Conservation (phyloP, 2,797 vertebrate genomes). For the Mus spretus region DNA sequence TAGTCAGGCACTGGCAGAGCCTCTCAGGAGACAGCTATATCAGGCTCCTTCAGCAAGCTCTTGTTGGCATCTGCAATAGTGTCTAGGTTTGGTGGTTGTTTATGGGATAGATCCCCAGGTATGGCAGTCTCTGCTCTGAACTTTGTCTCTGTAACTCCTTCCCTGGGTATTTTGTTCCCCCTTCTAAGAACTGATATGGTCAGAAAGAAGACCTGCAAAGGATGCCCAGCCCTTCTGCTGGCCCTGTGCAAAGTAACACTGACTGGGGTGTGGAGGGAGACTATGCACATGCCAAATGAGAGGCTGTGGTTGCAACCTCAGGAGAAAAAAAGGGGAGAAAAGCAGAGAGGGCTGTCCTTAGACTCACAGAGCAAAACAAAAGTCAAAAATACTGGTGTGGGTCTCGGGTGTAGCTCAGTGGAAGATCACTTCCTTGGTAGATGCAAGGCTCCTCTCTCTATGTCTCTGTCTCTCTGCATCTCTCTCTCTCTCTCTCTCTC, state of each 20-base stretch:
- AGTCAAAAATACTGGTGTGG: background rate
- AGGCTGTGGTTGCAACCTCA: background rate
- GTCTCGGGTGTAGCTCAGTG: background rate
- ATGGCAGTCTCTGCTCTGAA: no score
- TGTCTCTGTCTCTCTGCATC: no score
- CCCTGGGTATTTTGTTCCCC: no score
- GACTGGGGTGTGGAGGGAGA: background rate
- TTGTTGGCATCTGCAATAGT: no score
- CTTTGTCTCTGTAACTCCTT: no score
- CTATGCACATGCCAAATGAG: background rate
- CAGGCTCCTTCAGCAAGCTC: no score
- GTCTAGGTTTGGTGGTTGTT: no score
- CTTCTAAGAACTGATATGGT: background rate
- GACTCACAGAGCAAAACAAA: background rate
- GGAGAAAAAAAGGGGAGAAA: background rate
- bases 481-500: no score
- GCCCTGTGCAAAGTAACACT: background rate
- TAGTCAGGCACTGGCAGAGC: no score
- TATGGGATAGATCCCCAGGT: no score
- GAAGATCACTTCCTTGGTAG: background rate
- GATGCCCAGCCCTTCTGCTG: fast-evolving
- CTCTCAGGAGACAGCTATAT: no score
- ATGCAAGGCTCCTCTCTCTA: background rate
- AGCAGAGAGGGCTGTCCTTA: background rate
- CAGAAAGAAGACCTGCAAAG: background rate